Conservation (phyloP, 1,140 invertebrate genomes). For the Ips nitidus region DNA sequence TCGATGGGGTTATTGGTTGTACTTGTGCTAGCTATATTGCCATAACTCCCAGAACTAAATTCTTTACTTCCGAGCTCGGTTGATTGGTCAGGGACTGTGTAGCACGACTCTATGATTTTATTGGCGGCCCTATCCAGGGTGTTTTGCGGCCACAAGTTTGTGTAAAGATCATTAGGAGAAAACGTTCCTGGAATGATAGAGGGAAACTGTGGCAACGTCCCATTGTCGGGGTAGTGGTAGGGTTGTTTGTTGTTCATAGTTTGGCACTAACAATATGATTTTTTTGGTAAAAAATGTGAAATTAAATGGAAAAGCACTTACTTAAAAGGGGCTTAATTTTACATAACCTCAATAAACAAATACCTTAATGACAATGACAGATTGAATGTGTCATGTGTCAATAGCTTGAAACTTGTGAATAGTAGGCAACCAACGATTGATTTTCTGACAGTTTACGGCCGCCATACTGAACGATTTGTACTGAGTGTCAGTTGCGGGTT, state of each 20-base stretch:
- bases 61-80: slow-evolving; percentile 45
- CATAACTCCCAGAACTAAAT: slow-evolving; percentile 44
- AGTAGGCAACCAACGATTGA: no score
- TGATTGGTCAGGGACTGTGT: slow-evolving; percentile 27
- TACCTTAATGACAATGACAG: no score
- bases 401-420: no score
- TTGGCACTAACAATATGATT: no score
- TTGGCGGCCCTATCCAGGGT: not conserved
- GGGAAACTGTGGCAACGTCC: slow-evolving; percentile 8
- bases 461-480: no score
- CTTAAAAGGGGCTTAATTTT: no score
- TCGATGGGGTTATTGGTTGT: slow-evolving; percentile 32
- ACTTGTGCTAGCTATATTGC: slow-evolving; percentile 37
- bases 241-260: slow-evolving; percentile 8
- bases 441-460: no score
- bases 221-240: not conserved
- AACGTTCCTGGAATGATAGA: slow-evolving; percentile 4
- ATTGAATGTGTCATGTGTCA: no score
- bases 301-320: no score
- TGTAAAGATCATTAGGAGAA: slow-evolving; percentile 15
- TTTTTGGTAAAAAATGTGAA: no score
- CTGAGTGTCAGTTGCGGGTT: no score
- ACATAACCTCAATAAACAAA: no score
- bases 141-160: slow-evolving; percentile 2
- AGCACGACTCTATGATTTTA: not conserved